Conservation (phyloP, 2,797 vertebrate genomes). For the Acropternis orthonyx region DNA sequence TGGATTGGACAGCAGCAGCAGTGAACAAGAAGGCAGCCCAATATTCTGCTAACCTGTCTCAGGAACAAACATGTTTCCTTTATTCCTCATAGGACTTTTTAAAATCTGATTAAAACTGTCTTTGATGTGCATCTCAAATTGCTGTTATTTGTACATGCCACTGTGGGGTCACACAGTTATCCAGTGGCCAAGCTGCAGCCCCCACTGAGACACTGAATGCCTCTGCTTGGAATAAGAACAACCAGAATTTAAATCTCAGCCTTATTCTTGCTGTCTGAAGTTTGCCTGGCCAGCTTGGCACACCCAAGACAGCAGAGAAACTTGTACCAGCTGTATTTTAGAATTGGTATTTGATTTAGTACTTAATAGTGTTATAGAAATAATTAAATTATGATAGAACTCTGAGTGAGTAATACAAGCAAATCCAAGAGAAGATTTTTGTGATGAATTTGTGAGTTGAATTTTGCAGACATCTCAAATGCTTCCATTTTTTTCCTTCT, state of each 20-base stretch:
- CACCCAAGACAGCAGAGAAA: not conserved
- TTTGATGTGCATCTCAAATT: not conserved
- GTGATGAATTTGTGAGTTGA: not conserved
- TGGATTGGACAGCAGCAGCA: slow-evolving; percentile 14
- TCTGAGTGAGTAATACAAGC: not conserved
- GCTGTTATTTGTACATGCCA: not conserved
- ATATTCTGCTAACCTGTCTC: not conserved
- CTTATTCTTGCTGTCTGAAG: not conserved
- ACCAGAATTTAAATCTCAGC: not conserved
- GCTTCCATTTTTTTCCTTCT: not conserved
- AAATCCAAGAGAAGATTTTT: not conserved
- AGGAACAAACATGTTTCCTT: not conserved
- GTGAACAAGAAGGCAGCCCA: not conserved
- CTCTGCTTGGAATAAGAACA: not conserved
- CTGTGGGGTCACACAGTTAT: not conserved
- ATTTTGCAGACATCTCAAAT: not conserved
- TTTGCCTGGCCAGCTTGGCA: not conserved
- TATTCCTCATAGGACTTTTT: not conserved
- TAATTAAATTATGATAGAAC: not conserved
- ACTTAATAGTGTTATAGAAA: not conserved
- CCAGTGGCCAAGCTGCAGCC: not conserved
- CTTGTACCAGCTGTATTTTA: not conserved
- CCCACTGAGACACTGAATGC: not conserved
- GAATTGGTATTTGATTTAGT: not conserved
- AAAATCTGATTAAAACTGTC: not conserved